phyloP scores from a whole-genome alignment of 2,888 invertebrate species.

The Oxytorus armatus region DNA sequence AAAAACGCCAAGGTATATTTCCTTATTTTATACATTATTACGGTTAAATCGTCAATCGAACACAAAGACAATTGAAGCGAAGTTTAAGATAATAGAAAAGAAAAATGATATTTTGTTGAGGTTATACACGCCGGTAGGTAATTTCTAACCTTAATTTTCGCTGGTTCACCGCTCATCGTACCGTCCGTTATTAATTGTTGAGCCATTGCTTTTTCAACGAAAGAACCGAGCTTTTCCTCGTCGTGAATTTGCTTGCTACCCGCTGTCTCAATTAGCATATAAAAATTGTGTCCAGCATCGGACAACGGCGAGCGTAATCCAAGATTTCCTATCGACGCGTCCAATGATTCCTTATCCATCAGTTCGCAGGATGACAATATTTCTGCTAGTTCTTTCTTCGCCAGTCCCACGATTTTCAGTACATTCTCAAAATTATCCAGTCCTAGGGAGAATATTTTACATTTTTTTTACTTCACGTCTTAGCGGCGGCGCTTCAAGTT shows the following conservation, averaged over 20 bases:
- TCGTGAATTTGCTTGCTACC: constrained; percentile 95
- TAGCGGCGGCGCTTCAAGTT: no score
- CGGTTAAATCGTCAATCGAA: background rate
- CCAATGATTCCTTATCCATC: constrained; percentile 92
- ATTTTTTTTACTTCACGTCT: background rate
- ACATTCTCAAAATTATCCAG: constrained; percentile 92
- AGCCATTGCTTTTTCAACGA: constrained; percentile 91
- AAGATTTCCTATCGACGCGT: constrained; percentile 88
- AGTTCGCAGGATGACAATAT: constrained; percentile 98
- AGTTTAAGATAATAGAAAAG: no score
- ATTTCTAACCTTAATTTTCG: constrained; percentile 89
- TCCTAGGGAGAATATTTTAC: constrained; percentile 85
- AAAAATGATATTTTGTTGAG: constrained; percentile 16
- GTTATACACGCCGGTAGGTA: constrained; percentile 51
- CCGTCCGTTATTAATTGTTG: constrained; percentile 92
- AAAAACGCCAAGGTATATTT: constrained; percentile 17
- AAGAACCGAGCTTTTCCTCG: constrained; percentile 92
- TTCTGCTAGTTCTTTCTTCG: constrained; percentile 92
- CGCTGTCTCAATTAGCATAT: constrained; percentile 94
- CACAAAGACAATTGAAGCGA: background rate
- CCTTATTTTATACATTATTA: background rate
- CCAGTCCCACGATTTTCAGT: constrained; percentile 90
- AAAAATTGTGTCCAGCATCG: constrained; percentile 89
- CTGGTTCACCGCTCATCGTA: constrained; percentile 92
- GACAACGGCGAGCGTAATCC: constrained; percentile 85